Percentiles rank a stretch among this genome's conserved stretches.
phyloP scores from a whole-genome alignment of 2,113 vertebrate species.

The Salvelinus fontinalis region DNA sequence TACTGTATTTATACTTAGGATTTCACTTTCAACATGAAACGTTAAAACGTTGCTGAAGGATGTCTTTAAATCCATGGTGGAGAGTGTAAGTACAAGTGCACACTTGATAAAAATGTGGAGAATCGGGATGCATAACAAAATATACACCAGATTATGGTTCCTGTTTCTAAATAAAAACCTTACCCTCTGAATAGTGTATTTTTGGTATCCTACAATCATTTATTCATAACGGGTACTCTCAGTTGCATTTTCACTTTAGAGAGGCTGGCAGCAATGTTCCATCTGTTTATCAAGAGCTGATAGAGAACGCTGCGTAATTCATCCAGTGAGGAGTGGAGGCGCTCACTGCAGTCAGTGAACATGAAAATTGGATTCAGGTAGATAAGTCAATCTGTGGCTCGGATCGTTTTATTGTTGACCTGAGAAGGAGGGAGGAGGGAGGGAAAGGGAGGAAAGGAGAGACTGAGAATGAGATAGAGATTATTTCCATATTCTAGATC shows the following conservation, averaged over 20 bases:
- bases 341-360: constrained; percentile 77
- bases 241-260: constrained; percentile 43
- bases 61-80: too few species aligned
- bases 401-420: constrained; percentile 73
- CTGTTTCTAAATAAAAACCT: neutral
- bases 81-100: too few species aligned
- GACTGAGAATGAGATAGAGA: constrained; percentile 34
- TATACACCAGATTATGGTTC: constrained; percentile 28
- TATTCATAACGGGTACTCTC: constrained; percentile 58
- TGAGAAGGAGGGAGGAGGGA: constrained; percentile 36
- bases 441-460: constrained; percentile 20
- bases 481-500: constrained; percentile 41
- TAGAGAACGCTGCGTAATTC: constrained; percentile 70
- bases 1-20: too few species aligned
- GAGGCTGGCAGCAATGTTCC: constrained; percentile 47
- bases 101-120: neutral
- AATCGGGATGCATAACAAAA: neutral
- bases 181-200: constrained; percentile 33
- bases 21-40: too few species aligned
- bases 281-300: constrained; percentile 77
- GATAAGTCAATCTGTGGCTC: constrained; percentile 75
- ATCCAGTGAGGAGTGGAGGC: constrained; percentile 65
- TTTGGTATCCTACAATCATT: constrained; percentile 51
- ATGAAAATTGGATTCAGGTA: constrained; percentile 80
- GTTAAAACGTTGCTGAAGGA: too few species aligned